Conservation (phyloP, 2,113 vertebrate genomes). For the Xyrauchen texanus region DNA sequence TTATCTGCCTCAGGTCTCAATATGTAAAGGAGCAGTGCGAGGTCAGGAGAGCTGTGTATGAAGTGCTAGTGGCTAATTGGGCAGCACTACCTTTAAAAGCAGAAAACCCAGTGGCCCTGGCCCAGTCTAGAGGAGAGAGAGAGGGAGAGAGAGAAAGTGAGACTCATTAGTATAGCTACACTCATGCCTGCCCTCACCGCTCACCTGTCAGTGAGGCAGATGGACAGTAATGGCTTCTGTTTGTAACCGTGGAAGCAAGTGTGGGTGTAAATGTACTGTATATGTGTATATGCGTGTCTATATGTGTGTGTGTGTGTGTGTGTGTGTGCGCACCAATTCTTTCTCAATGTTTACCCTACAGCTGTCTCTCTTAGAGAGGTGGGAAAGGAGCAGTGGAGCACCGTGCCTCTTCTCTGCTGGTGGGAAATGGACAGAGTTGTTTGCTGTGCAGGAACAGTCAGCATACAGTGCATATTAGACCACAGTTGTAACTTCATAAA, state of each 20-base stretch:
- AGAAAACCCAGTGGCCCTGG: not conserved
- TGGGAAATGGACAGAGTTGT: not conserved
- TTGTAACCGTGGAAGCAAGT: conserved; percentile 34
- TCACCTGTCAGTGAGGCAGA: conserved; percentile 48
- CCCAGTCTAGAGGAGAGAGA: conserved; percentile 23
- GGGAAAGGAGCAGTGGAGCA: conserved; percentile 3
- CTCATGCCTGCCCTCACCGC: conserved; percentile 33
- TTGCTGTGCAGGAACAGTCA: not conserved
- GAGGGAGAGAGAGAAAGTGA: conserved; percentile 21
- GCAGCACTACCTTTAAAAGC: conserved; percentile 33
- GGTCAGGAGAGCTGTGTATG: conserved; percentile 38
- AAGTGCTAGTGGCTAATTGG: conserved; percentile 44
- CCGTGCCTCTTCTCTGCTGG: not conserved
- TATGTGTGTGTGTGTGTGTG: conserved; percentile 34
- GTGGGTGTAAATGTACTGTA: conserved; percentile 27
- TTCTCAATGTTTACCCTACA: not conserved
- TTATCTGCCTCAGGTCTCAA: not conserved
- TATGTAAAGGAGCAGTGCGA: not conserved
- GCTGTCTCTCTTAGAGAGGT: conserved; percentile 16
- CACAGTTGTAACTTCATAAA: not conserved
- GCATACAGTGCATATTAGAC: not conserved
- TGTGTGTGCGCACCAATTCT: too few relatives aligned
- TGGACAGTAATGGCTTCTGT: conserved; percentile 41
- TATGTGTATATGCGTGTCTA: conserved; percentile 36
- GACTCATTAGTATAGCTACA: conserved; percentile 38